Evolutionary conservation across 1,140 invertebrate species (phyloP), one percentile per base, ranked within the genome.

Genomic region (Muscidifurax raptorellus): DNA sequence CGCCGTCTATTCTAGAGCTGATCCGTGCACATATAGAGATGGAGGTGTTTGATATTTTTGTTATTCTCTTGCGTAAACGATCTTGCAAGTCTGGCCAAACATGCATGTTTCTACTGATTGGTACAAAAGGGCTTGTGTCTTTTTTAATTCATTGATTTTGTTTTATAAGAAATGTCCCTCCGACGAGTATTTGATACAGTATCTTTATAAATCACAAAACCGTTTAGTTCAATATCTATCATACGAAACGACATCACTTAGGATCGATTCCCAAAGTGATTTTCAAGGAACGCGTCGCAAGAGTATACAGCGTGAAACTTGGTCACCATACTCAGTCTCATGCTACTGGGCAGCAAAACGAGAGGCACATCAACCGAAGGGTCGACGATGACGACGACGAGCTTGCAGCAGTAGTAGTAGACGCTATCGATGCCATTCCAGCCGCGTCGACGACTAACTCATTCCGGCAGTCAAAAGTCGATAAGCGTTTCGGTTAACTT

Each of bases 401-500:
- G 22, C 52, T 59, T 59, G 18, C 52, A 59, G 22, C 18, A 6
- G 52, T 59, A 59, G 52, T 59, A 18, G 47, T 52, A 59, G 18
- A 47, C 22, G 52, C 59, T 32, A 75, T 82, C 80, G 52, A 82
- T 64, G 72, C 47, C 47, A 67, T 44, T 66, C 81, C 13, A 66
- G 28, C 30, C 69, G 28, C 69, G 5, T 76, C 76, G 52, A 66
- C 76, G 52, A 66, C 83, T 85, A 85, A 80, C 78, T 85, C 71
- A 76, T 80, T 80, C 71, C 30, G 72, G 47, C 71, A 80, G 71
- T 87, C 84, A 79, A 88, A 87, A 87, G 84, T 87, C 84, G 85
- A 87, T 88, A 88, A 88, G 82, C 80, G 75, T 78, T n/a, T 85
- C 28, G 83, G 75, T 86, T 86, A 87, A 88, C 83, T 86, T 87